Evolutionary conservation across 2,888 invertebrate species (phyloP).

Genomic region (Alsophila aescularia): DNA sequence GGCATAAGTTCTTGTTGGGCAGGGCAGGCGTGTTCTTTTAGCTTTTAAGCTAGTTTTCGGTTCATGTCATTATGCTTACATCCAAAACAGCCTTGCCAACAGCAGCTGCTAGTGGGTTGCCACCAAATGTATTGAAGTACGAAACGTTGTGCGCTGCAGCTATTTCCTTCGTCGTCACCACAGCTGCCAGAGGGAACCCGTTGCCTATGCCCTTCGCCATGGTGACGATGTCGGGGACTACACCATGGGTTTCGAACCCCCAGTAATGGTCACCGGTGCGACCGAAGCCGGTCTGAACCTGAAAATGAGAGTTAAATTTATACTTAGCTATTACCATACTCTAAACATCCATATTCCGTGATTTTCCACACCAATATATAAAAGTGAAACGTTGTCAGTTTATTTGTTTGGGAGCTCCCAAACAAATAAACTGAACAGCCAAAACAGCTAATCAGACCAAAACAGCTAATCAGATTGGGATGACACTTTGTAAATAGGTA

Average conservation of each 20-base stretch:
- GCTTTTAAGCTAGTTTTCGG: no score
- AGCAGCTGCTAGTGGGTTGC: constrained; percentile 95
- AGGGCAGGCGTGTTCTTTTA: no score
- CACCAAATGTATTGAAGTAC: constrained; percentile 98
- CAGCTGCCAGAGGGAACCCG: constrained; percentile 98
- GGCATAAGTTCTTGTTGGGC: no score
- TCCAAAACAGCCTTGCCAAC: constrained; percentile 97
- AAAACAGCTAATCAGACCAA: no score
- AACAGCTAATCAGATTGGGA: no score
- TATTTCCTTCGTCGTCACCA: constrained; percentile 95
- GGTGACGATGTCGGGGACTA: constrained; percentile 96
- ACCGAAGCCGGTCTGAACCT: constrained; percentile 98
- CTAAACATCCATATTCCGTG: no score
- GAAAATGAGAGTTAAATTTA: neutral
- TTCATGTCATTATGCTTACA: constrained; percentile 81
- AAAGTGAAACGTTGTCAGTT: no score
- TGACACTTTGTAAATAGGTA: no score
- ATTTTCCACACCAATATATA: no score
- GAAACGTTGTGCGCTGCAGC: constrained; percentile 90
- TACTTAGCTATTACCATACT: no score
- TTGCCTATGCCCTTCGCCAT: constrained; percentile 98
- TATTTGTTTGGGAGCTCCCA: no score
- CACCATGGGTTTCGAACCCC: constrained; percentile 96
- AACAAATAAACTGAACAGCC: no score
- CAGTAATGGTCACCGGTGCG: constrained; percentile 97